phyloP scores from a whole-genome alignment of 2,113 vertebrate species.

The Ophthalmolycus amberensis region DNA sequence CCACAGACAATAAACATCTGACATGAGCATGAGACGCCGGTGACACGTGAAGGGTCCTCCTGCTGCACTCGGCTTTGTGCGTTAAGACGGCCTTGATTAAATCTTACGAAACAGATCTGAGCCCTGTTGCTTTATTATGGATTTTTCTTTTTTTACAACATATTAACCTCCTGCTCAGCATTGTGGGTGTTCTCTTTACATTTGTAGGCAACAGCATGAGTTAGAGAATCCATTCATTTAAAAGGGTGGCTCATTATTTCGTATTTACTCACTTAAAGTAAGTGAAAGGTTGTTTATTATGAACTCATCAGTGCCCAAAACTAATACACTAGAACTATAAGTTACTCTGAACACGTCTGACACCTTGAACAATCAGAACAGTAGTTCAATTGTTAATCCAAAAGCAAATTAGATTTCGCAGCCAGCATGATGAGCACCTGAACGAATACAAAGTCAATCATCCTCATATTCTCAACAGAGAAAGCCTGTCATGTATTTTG shows the following conservation, averaged over 20 bases:
- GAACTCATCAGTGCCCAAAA: not conserved
- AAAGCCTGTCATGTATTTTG: not conserved
- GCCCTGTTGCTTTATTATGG: constrained; percentile 8
- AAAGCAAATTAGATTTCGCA: constrained; percentile 4
- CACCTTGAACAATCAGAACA: not conserved
- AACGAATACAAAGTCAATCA: not conserved
- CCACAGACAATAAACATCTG: constrained; percentile 74
- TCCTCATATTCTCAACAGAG: not conserved
- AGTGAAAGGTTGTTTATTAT: not conserved
- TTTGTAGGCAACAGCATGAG: constrained; percentile 12
- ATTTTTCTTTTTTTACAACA: not conserved
- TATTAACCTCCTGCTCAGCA: not conserved
- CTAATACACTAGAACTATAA: not conserved
- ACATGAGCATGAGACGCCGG: constrained; percentile 20
- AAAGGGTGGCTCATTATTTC: constrained; percentile 12
- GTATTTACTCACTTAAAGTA: not conserved
- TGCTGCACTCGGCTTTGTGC: constrained; percentile 5
- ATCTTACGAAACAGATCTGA: not conserved
- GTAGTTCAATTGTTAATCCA: not conserved
- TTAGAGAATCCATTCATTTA: constrained; percentile 14
- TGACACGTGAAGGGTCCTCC: constrained; percentile 33
- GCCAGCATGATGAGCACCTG: not conserved
- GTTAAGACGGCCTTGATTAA: constrained; percentile 29
- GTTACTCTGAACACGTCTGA: not conserved
- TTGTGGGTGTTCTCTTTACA: constrained; percentile 22